Percentiles rank a stretch among this genome's conserved stretches.
These are phyloP conservation scores for Drosophila dives DNA, from an alignment of 2,888 invertebrate genomes.

Conservation along the genomic window DNA sequence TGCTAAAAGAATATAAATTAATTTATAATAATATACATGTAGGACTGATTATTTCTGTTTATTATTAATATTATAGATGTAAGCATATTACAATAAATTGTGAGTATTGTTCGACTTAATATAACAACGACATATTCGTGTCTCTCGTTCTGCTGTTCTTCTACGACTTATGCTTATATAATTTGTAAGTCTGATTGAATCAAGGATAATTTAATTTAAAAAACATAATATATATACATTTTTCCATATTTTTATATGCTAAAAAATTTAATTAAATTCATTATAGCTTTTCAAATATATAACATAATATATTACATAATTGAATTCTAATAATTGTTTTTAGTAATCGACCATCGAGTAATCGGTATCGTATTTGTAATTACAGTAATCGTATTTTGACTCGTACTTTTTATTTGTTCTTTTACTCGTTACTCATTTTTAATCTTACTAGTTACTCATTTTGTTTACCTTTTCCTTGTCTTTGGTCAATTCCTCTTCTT, in stretches of 20 bases:
- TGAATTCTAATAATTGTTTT: neutral
- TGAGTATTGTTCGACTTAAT: no score
- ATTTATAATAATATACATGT: neutral
- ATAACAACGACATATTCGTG: no score
- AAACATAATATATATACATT: neutral
- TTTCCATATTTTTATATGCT: neutral
- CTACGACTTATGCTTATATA: no score
- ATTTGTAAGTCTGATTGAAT: no score
- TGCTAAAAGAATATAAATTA: neutral
- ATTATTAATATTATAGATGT: no score
- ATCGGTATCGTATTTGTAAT: no score
- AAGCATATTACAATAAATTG: no score
- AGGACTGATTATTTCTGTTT: no score
- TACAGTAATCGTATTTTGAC: no score
- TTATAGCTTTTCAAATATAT: neutral
- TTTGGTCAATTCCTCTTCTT: slow-evolving; percentile 87
- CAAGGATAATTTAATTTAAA: neutral
- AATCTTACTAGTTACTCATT: neutral
- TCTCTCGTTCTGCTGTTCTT: no score
- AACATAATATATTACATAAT: neutral
- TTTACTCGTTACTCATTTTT: neutral
- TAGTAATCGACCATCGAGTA: neutral
- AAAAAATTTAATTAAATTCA: neutral
- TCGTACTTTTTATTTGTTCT: no score
- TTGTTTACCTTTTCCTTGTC: slow-evolving; percentile 89